Evolutionary conservation across 64 coral and sea anemone genomes (phyloP).

Genomic region (Pocillopora verrucosa): DNA sequence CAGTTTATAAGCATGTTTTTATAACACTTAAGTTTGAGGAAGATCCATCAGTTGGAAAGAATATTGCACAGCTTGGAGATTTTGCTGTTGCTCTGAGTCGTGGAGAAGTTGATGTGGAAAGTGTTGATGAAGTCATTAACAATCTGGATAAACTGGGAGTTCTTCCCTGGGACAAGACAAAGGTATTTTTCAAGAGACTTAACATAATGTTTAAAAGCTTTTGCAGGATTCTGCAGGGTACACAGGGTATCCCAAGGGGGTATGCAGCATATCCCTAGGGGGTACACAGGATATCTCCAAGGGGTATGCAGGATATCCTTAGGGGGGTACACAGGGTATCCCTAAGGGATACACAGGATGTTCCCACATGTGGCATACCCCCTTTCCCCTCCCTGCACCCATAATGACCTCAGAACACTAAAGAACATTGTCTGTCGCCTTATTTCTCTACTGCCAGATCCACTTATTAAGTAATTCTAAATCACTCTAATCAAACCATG

Average conservation of each 20-base stretch:
- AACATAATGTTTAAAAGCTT: neutral
- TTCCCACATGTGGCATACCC: no score
- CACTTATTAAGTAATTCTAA: no score
- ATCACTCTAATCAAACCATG: no score
- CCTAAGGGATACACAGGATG: no score
- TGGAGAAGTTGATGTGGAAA: slow-evolving; percentile 58
- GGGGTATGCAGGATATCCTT: neutral
- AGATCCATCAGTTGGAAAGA: slow-evolving; percentile 33
- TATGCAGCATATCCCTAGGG: no score
- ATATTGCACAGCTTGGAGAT: slow-evolving; percentile 59
- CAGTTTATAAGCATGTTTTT: neutral
- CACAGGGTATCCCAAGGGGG: no score
- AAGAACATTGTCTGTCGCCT: no score
- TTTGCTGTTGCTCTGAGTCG: slow-evolving; percentile 76
- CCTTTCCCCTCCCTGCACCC: no score
- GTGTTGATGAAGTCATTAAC: slow-evolving; percentile 47
- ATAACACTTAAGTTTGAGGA: slow-evolving; percentile 62
- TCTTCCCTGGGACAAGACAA: slow-evolving; percentile 90
- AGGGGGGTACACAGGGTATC: no score
- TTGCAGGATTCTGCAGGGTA: neutral
- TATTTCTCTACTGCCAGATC: no score
- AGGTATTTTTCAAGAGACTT: slow-evolving; percentile 45
- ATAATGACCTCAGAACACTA: no score
- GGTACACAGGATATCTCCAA: no score
- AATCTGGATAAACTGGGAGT: slow-evolving; percentile 80